Evolutionary conservation across 1,140 invertebrate genomes (phyloP).

Genomic region (Pentalonia nigronervosa): DNA sequence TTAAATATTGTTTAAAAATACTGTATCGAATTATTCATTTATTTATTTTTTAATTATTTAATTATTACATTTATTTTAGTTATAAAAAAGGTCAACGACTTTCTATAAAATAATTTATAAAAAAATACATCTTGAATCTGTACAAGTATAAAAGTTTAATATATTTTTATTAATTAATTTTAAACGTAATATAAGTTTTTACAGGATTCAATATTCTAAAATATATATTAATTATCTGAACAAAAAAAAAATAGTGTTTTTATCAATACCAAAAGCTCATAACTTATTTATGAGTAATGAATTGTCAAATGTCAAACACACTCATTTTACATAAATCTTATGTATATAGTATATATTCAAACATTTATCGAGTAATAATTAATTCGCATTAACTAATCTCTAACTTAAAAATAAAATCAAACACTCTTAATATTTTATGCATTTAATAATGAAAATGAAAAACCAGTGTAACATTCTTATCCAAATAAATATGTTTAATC

Average conservation of each 20-base stretch:
- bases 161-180: neutral
- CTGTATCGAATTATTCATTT: neutral
- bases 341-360: neutral
- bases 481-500: neutral
- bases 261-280: neutral
- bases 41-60: neutral
- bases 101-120: neutral
- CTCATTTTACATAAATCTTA: constrained; percentile 1
- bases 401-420: constrained; percentile 3
- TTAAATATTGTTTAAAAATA: neutral
- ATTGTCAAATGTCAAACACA: constrained; percentile 4
- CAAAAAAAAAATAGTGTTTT: neutral
- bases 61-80: neutral
- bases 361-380: neutral
- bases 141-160: neutral
- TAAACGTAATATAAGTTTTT: neutral
- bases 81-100: neutral
- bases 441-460: neutral
- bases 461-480: neutral
- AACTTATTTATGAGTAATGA: constrained; percentile 22
- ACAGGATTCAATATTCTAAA: neutral
- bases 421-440: neutral
- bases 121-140: neutral
- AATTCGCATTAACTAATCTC: neutral
- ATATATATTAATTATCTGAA: neutral